Evolutionary conservation across 1,140 invertebrate genomes (phyloP), one percentile per base, ranked within the genome.

Genomic region (Drosophila bocki): DNA sequence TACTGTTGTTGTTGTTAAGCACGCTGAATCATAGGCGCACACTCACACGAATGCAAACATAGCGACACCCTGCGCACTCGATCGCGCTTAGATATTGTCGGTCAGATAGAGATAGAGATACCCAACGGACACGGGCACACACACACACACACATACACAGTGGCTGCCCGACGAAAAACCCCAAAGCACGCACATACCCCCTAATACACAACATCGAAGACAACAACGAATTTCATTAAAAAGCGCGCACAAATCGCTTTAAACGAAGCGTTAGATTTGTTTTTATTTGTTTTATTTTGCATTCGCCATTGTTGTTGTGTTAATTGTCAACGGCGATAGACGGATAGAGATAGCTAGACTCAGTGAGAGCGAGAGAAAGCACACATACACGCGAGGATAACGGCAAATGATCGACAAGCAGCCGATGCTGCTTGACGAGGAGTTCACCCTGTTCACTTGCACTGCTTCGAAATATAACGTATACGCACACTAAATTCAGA

Each of bases 191-290:
- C 65, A 63, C 65, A 74, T 78, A 74, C 67, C 67, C 63, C 63
- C 64, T 63, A 48, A 48, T 65, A 58, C 45, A 76, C 61, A 67
- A 68, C 80, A 77, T 83, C 57, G 45, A 85, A 77, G 74, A 57
- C 67, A 63, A 74, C 72, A 69, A 57, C 77, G 63, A 69, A 76
- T 51, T 81, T 81, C 47, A 77, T 81, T 9, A 83, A 75, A 85
- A 75, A 69, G 82, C 77, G 81, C 80, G 45, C 80, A 76, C 81
- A 83, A 83, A 76, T 83, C 80, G 77, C 62, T 84, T 72, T 59
- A 82, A 82, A 79, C 69, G 54, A 69, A 80, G 71, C 57, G 74
- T 75, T 65, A 54, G 67, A 70, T 68, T 70, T 32, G 39, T 68
- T 53, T 54, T n/a, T 70, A 17, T 68, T 65, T 53, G 39, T 45